Evolutionary conservation across 2,888 invertebrate genomes (phyloP).

Genomic region (Rhopalosiphum nymphaeae): DNA sequence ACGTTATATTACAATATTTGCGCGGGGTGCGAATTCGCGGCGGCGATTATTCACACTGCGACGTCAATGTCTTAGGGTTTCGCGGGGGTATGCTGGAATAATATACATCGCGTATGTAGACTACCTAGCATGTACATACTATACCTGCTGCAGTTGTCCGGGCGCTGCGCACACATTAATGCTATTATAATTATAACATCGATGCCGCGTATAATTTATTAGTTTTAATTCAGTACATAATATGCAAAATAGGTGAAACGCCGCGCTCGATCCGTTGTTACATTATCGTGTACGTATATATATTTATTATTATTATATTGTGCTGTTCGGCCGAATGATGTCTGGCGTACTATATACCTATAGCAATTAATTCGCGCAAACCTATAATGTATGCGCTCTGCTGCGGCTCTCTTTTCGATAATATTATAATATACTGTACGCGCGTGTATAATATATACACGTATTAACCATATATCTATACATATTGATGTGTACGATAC

Average conservation of each 20-base stretch:
- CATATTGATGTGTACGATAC: neutral
- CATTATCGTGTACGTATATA: neutral
- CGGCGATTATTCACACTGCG: neutral
- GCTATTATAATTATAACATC: slow-evolving; percentile 24
- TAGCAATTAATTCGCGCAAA: slow-evolving; percentile 27
- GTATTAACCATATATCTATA: neutral
- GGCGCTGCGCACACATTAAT: neutral
- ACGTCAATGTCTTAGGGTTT: neutral
- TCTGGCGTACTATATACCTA: neutral
- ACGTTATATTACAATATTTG: neutral
- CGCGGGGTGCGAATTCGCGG: neutral
- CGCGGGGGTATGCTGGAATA: neutral
- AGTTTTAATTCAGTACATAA: slow-evolving; percentile 7
- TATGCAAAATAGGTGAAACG: slow-evolving; percentile 43
- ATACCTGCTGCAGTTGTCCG: neutral
- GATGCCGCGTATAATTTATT: slow-evolving; percentile 33
- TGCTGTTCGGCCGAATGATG: slow-evolving; percentile 19
- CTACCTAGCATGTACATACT: neutral
- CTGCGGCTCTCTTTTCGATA: neutral
- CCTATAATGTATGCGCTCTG: slow-evolving; percentile 10
- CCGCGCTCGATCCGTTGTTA: neutral
- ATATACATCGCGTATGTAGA: no score
- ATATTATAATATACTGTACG: neutral
- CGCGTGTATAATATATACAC: neutral
- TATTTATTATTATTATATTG: neutral